Evolutionary conservation across 2,888 invertebrate genomes (phyloP).

Genomic region (Cephus spinipes): DNA sequence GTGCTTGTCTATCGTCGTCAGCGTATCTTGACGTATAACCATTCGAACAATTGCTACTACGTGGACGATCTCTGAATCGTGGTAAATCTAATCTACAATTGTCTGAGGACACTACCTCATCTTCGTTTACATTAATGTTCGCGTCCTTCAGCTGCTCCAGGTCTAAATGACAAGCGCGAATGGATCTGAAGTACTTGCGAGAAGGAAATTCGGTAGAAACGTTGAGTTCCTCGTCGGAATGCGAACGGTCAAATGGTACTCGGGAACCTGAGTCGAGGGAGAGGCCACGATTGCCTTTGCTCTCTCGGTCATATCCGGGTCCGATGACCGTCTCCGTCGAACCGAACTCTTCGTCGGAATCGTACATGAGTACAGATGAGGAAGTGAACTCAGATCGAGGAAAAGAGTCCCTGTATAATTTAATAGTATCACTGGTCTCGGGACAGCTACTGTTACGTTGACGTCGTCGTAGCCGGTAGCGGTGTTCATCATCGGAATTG

Average conservation of each 20-base stretch:
- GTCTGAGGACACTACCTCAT: neutral
- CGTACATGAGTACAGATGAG: slow-evolving; percentile 32
- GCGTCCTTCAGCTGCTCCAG: too few relatives aligned
- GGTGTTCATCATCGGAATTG: slow-evolving; percentile 46
- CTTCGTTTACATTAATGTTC: too few relatives aligned
- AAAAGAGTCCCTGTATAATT: neutral
- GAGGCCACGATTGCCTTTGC: neutral
- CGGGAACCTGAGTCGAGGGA: too few relatives aligned
- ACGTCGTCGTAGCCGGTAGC: neutral
- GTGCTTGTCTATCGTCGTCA: too few relatives aligned
- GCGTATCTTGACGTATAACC: too few relatives aligned
- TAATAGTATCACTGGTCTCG: slow-evolving; percentile 44
- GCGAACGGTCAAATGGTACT: too few relatives aligned
- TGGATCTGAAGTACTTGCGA: neutral
- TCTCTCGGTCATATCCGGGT: slow-evolving; percentile 35
- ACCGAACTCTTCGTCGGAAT: slow-evolving; percentile 61
- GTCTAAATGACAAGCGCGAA: too few relatives aligned
- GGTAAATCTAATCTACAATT: slow-evolving; percentile 10
- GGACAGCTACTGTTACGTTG: slow-evolving; percentile 60
- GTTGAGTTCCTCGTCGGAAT: neutral
- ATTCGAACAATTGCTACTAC: slow-evolving; percentile 51
- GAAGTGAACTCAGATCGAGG: slow-evolving; percentile 14
- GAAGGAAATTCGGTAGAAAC: slow-evolving; percentile 3
- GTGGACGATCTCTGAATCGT: slow-evolving; percentile 23
- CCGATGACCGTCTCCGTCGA: slow-evolving; percentile 60